Base-by-base conservation (phyloP, 2,797 vertebrate genomes). In the Sebastes trivittatus region DNA sequence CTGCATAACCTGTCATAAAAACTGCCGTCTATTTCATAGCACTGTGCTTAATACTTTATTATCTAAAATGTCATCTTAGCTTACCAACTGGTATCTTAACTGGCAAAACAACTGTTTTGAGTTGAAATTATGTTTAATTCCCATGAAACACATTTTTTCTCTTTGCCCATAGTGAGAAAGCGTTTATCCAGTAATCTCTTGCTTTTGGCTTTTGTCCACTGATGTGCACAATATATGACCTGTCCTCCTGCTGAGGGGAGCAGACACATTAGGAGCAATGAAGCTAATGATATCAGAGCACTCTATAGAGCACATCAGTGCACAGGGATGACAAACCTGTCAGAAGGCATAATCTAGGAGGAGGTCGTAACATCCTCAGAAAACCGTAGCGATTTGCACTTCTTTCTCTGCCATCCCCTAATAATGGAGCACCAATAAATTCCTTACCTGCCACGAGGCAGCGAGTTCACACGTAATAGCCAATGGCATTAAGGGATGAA, bases 211-310 rank as follows among this genome's bases (percentile, higher is more conserved):
- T 90, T 92, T 90, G 89, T 89, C 90, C 93, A 91, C 89, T 90
- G 90, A 91, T 93, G 91, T 93, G 90, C 88, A 94, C 88, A 92
- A 94, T 94, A 96, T 98, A 98, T 97, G 97, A 94, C 91, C 91
- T 91, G 89, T 95, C 93, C 86, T 90, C 72, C 95, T 94, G 92
- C 81, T 90, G 87, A 95, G 95, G 95, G 96, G 96, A 95, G 95
- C 93, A 96, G 97, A 97, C 96, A 97, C 97, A 98, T 98, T 98
- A 98, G 96, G 95, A 96, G 97, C 91, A 97, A 97, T 97, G 97
- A 96, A 97, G 97, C 97, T 97, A 98, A 99, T 97, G 97, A 97
- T 97, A 97, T 98, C 97, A 97, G 96, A 98, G 96, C 97, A 96
- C 97, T 97, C 96, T 96, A 95, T 95, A 96, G 96, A 97, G 96